Conservation (phyloP, 30 jellyfish, hydroid and myxozoan genomes). For the Mastigias papua region DNA sequence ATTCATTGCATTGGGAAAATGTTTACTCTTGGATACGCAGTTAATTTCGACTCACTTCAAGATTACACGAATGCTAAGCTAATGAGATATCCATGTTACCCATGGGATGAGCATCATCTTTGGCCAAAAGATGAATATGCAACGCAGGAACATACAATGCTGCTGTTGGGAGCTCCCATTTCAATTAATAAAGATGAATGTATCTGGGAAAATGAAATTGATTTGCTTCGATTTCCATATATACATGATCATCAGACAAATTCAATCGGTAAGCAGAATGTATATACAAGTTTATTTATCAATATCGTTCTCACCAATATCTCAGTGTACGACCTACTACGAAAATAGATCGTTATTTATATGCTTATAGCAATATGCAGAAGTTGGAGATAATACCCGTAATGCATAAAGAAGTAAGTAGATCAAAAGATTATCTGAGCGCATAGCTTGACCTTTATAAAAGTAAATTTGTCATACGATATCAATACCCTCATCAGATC, state of each 20-base stretch:
- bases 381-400: no score
- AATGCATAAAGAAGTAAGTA: no score
- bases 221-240: slow-evolving; percentile 12
- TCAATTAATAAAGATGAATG: neutral
- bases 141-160: neutral
- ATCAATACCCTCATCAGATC: no score
- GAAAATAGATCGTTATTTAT: no score
- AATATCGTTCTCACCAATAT: no score
- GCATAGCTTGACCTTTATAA: no score
- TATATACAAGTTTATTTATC: no score
- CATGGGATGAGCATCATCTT: slow-evolving; percentile 67
- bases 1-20: slow-evolving; percentile 57
- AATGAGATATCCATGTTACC: slow-evolving; percentile 49
- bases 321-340: no score
- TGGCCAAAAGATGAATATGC: slow-evolving; percentile 17
- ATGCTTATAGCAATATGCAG: no score
- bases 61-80: slow-evolving; percentile 20
- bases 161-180: slow-evolving; percentile 50
- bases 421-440: no score
- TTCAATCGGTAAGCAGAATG: neutral
- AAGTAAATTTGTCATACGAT: no score
- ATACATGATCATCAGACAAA: slow-evolving; percentile 25
- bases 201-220: slow-evolving; percentile 45
- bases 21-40: slow-evolving; percentile 48
- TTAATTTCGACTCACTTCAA: slow-evolving; percentile 6